Base-by-base conservation (phyloP, 2,888 invertebrate species). In the Dioctria rufipes region DNA sequence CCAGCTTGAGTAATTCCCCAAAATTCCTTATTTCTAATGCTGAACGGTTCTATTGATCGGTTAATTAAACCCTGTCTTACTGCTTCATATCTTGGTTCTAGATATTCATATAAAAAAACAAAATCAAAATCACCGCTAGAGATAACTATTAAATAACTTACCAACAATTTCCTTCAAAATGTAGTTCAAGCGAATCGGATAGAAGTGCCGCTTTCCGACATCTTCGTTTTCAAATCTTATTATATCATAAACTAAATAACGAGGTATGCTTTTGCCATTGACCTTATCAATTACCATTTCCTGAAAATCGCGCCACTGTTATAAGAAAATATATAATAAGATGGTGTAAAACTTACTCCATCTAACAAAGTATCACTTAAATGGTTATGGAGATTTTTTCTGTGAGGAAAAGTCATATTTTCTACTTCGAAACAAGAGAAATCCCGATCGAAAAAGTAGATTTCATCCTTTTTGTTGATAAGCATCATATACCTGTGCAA, bases 231-330 rank as follows among this genome's bases (percentile, higher is more conserved):
- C 95, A 86, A 95, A 95, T 85, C 92, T 92, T 51, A 99, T 92
- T 79, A 99, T 94, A 87, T 99, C 99, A 86, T 99, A 99, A 63
- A 96, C 96, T 82, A 99, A 92, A 89, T 95, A 99, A 65, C 99
- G 92, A 0, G 98, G 97, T 84, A 94, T 93, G 81, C 93, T 91
- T 85, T 91, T 90, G 0, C 94, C 95, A 8, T 93, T 89, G 11
- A 94, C 94, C 89, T 93, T 94, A 87, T 98, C 98, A 83, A 97
- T 93, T 9, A 99, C 98, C 97, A 98, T 96, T 92, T 99, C 98
- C 97, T 97, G 87, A 25, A 83, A 80, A 9, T 25, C 5, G 25
- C 25, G 8, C 3, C 37, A 39, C 4, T 63, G 5, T 13, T 25
- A 5, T 58, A 58, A 58, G 8, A 58, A 9, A 63, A 69, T 1